Evolutionary conservation across 1,140 invertebrate species (phyloP), one percentile per base, ranked within the genome.

Genomic region (Cotesia glomerata): DNA sequence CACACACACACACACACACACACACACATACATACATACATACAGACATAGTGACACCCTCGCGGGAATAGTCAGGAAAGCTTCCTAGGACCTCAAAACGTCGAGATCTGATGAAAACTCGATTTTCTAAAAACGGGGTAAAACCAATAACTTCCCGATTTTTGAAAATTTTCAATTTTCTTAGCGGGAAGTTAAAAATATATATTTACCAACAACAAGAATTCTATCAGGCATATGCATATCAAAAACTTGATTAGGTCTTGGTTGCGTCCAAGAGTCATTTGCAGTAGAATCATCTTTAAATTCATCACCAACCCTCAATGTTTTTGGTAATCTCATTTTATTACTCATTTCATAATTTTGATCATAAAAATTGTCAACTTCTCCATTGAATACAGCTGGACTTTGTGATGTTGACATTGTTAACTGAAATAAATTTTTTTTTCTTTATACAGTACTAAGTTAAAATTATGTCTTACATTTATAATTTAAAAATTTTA

Each of bases 221-320:
- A 97, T 97, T 80, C 95, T 89, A 77, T 96, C 95, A n/a, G 95
- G 95, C 35, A 97, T 95, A 81, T 92, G 92, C 95, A 97, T 97
- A 74, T 94, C 91, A 83, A 93, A 91, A 86, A 93, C 93, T 75
- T 94, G 92, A 81, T 87, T 87, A 11, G 83, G 82, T 78, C 75
- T 54, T 39, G 80, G 61, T 66, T 91, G 91, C 78, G 90, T 90
- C 92, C 92, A 94, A 36, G 84, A 86, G 35, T 90, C 89, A 84
- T 91, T 92, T 39, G 88, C 88, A 63, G 85, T 81, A 35, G 88
- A 73, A 73, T 93, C 91, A 59, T 92, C 89, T 77, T 90, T 90
- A 72, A 90, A 90, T 74, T 90, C 91, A 11, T 92, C 92, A 73
- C 89, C 91, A 82, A 94, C 90, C 72, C 91, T 90, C 69, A 95